Conservation (phyloP, 2,797 vertebrate genomes). For the Carduelis carduelis region DNA sequence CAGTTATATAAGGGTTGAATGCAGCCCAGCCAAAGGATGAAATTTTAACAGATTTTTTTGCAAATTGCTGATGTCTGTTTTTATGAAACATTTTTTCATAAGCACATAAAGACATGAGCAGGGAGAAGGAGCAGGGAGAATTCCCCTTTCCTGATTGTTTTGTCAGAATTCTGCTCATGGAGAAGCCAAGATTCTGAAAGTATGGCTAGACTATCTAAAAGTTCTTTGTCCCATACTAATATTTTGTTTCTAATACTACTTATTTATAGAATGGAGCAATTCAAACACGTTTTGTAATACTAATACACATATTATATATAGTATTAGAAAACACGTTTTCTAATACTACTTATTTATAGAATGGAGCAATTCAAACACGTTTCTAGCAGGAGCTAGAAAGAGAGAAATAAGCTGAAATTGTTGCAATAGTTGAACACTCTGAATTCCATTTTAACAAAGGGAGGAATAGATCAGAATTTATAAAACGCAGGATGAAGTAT, state of each 20-base stretch:
- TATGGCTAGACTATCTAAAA: background rate
- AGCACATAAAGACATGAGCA: background rate
- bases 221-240: background rate
- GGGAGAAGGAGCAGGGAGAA: background rate
- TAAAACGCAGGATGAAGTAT: background rate
- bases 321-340: background rate
- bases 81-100: background rate
- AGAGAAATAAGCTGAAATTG: background rate
- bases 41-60: background rate
- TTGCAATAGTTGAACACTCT: background rate
- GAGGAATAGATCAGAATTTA: background rate
- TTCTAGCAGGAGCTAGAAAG: background rate
- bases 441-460: background rate
- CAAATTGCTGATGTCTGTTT: background rate
- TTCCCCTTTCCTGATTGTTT: background rate
- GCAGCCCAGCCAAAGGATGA: background rate
- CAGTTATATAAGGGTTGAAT: background rate
- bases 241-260: background rate
- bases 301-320: too few species aligned
- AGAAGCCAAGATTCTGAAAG: background rate
- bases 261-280: background rate
- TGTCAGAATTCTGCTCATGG: background rate
- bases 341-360: background rate
- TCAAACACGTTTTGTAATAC: background rate
- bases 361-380: background rate